Evolutionary conservation across 1,140 invertebrate genomes (phyloP).

Genomic region (Anadara kagoshimensis): DNA sequence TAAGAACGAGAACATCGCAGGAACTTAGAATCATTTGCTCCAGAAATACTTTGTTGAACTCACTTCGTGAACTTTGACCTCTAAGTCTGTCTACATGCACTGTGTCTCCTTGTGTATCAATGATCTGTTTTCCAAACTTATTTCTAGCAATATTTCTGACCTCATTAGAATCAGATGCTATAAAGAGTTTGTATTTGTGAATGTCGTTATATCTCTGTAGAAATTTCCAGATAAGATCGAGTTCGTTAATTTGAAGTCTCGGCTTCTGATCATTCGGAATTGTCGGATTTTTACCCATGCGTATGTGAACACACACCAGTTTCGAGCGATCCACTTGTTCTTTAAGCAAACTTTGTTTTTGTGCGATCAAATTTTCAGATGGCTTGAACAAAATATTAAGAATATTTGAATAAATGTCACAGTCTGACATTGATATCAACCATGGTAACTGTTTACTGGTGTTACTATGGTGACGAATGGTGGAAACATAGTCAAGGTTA

Average conservation of each 20-base stretch:
- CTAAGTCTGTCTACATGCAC: constrained; percentile 17
- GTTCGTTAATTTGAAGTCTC: background rate
- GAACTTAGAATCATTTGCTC: constrained; percentile 11
- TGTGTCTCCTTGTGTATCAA: constrained; percentile 5
- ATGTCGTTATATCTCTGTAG: background rate
- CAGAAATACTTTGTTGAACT: constrained; percentile 5
- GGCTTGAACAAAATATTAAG: constrained; percentile 6
- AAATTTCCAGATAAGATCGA: constrained; percentile 3
- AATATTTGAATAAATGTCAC: constrained; percentile 13
- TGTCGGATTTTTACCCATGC: constrained; percentile 1
- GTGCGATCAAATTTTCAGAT: background rate
- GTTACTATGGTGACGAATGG: background rate
- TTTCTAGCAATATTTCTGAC: background rate
- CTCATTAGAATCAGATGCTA: constrained; percentile 20
- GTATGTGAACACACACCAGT: constrained; percentile 19
- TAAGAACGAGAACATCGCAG: constrained; percentile 22
- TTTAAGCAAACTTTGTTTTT: background rate
- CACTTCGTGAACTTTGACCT: background rate
- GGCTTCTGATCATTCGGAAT: background rate
- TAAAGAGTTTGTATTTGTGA: constrained; percentile 12
- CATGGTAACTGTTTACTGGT: constrained; percentile 14
- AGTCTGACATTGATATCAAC: background rate
- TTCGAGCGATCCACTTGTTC: background rate
- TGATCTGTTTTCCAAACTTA: background rate
- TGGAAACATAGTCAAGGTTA: constrained; percentile 15